A percentile compares a stretch with the other conserved stretches of the same genome.
Evolutionary conservation across 1,140 invertebrate genomes (phyloP).

Genomic region (Uloborus diversus): DNA sequence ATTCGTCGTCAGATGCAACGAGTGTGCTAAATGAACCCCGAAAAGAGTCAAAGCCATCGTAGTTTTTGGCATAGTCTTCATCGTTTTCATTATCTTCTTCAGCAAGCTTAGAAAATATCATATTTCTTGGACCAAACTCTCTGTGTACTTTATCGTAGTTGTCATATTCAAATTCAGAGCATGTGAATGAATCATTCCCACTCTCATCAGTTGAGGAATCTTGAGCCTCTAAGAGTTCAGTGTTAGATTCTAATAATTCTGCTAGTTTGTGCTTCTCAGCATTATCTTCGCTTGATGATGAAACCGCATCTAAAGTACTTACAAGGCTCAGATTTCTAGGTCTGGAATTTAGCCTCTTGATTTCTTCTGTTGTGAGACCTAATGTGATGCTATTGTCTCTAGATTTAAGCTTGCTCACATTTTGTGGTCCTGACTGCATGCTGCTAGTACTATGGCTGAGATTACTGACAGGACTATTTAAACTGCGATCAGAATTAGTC

Average conservation of each 20-base stretch:
- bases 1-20: slow-evolving; percentile 90
- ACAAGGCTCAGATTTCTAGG: slow-evolving; percentile 84
- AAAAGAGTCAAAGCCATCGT: slow-evolving; percentile 92
- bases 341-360: slow-evolving; percentile 86
- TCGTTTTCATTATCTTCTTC: slow-evolving; percentile 69
- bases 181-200: slow-evolving; percentile 96
- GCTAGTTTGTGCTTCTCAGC: slow-evolving; percentile 61
- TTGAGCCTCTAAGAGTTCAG: slow-evolving; percentile 62
- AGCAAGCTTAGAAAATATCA: slow-evolving; percentile 77
- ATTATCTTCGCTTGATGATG: slow-evolving; percentile 85
- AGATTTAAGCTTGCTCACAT: slow-evolving; percentile 29
- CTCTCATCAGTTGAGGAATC: slow-evolving; percentile 90
- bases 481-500: slow-evolving; percentile 87
- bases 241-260: slow-evolving; percentile 66
- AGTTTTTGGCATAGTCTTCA: slow-evolving; percentile 68
- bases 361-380: slow-evolving; percentile 90
- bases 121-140: slow-evolving; percentile 68
- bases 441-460: slow-evolving; percentile 78
- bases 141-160: slow-evolving; percentile 76
- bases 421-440: slow-evolving; percentile 67
- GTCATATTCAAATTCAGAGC: slow-evolving; percentile 97
- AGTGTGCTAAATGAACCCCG: slow-evolving; percentile 90
- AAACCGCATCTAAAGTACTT: slow-evolving; percentile 90
- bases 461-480: slow-evolving; percentile 89
- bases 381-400: slow-evolving; percentile 64